Base-by-base conservation (phyloP, 37 sponge, comb jelly and placozoan genomes). In the Diacarnus erythraeanus region DNA sequence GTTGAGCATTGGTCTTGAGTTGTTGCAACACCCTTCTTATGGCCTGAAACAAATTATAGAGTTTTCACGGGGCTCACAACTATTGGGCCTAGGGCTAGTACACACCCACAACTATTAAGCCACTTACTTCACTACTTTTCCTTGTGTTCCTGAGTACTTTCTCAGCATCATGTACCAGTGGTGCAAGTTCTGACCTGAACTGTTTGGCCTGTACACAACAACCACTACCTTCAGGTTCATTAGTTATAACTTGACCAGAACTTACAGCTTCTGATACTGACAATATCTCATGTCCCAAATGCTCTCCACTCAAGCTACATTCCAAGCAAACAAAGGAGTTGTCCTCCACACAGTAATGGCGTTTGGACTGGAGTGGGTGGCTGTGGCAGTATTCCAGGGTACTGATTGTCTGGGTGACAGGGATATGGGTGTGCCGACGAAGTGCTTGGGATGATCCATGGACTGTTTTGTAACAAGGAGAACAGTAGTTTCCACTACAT, bases 271-370 rank as follows among this genome's bases (percentile, higher is more conserved):
- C 42, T 9, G 25, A 35, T 31, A 81, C 20, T 0, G 73, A 0
- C 20, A 81, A 26, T 0, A 81, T 33, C 2, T 9, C 27, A 57
- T 81, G 81, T 0, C 61, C 81, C 27, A 61, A 29, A 23, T 81
- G 81, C 1, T 10, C 29, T 6, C 59, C 73, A 72, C 21, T 69
- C 30, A 47, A 57, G 61, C 25, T 23, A 37, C 81, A 81, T 29
- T 72, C 73, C 0, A 41, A 35, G 31, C 81, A 81, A 23, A 81
- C 42, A 0, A 5, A 2, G 40, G 31, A 42, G 0, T 30, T 0
- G 9, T 81, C 81, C 20, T 71, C 73, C 43, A 61, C 22, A 43
- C 81, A 81, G 73, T 54, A 81, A 44, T 72, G 33, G 9, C 18
- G 38, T 15, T 42, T 15, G 1, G 36, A 42, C 73, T 63, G 60